phyloP scores from a whole-genome alignment of 2,888 invertebrate genomes.

The Ashinkailepas kermadecensis region DNA sequence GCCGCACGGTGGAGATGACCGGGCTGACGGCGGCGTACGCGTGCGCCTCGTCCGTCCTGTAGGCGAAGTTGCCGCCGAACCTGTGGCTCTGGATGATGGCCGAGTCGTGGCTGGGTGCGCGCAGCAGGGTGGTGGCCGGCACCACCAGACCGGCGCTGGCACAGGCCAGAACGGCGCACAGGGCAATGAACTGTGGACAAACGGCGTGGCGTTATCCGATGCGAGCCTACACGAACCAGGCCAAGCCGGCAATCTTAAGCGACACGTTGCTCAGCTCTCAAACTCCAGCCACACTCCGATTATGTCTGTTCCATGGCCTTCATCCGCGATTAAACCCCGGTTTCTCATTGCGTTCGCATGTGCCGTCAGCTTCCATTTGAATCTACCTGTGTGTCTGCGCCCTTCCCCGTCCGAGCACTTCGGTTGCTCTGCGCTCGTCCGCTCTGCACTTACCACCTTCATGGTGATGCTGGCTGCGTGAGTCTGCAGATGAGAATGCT shows the following conservation, averaged over 20 bases:
- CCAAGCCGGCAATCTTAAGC: too few species aligned
- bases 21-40: conserved; percentile 47
- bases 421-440: not conserved
- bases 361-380: too few species aligned
- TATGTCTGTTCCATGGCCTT: too few species aligned
- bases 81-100: conserved; percentile 49
- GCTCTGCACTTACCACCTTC: not conserved
- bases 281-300: too few species aligned
- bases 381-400: too few species aligned
- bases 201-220: not conserved
- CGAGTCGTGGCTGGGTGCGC: conserved; percentile 48
- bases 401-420: too few species aligned
- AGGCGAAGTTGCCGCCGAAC: conserved; percentile 51
- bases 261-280: not conserved
- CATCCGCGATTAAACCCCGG: too few species aligned
- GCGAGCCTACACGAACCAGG: too few species aligned
- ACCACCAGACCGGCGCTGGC: conserved; percentile 34
- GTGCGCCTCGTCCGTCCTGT: conserved; percentile 49
- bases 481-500: conserved; percentile 1
- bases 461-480: not conserved
- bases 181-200: conserved; percentile 25
- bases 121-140: conserved; percentile 39
- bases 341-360: too few species aligned
- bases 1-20: conserved; percentile 38
- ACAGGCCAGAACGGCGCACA: conserved; percentile 32